Conservation (phyloP, 2,113 vertebrate species). For the Dasyornis broadbenti region DNA sequence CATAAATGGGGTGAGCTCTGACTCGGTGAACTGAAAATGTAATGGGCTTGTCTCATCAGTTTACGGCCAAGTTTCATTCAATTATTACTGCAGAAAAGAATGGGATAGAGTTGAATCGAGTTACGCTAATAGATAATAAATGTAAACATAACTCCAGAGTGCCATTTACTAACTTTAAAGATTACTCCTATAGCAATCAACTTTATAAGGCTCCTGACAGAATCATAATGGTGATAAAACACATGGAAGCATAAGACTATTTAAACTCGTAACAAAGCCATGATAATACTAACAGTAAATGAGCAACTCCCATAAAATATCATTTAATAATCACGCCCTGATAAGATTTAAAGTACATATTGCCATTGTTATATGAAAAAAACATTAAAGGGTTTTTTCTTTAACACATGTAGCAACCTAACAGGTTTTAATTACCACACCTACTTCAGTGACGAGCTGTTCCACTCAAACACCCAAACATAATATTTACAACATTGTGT, state of each 20-base stretch:
- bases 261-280: constrained; percentile 82
- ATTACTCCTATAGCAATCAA: constrained; percentile 73
- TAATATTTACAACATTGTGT: constrained; percentile 82
- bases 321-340: constrained; percentile 81
- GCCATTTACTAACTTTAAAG: constrained; percentile 71
- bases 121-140: constrained; percentile 62
- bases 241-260: constrained; percentile 74
- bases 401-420: constrained; percentile 72
- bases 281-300: constrained; percentile 81
- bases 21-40: constrained; percentile 21
- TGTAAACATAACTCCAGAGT: constrained; percentile 52
- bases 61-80: constrained; percentile 9
- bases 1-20: neutral
- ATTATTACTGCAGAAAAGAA: constrained; percentile 12
- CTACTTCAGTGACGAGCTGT: constrained; percentile 79
- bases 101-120: constrained; percentile 21
- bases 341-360: constrained; percentile 82
- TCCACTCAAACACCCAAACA: constrained; percentile 85
- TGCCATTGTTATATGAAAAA: constrained; percentile 74
- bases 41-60: constrained; percentile 22
- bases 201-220: constrained; percentile 76
- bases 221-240: constrained; percentile 81
- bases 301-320: constrained; percentile 83
- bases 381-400: constrained; percentile 73
- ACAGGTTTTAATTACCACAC: constrained; percentile 82